phyloP scores from a whole-genome alignment of 2,888 invertebrate species.

The Plebejus anna region DNA sequence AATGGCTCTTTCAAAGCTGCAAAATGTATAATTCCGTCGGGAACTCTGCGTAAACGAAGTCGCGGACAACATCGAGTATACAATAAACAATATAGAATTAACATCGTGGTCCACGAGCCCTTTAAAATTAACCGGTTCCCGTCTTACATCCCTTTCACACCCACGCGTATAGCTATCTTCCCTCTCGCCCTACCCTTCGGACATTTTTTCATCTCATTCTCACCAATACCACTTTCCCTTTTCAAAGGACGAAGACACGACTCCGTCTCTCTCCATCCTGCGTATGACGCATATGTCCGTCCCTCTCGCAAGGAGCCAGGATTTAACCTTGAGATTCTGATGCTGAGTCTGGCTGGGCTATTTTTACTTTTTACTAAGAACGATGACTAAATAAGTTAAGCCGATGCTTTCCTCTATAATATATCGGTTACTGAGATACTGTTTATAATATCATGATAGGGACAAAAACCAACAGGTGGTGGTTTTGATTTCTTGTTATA shows the following conservation, averaged over 20 bases:
- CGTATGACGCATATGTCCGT: slow-evolving; percentile 42
- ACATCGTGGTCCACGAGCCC: slow-evolving; percentile 65
- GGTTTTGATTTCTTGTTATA: neutral
- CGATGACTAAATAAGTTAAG: slow-evolving; percentile 75
- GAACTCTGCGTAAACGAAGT: neutral
- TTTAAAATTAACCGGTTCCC: slow-evolving; percentile 77
- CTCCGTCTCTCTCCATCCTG: slow-evolving; percentile 45
- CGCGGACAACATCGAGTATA: slow-evolving; percentile 31
- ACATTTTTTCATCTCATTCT: slow-evolving; percentile 77
- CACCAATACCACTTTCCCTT: slow-evolving; percentile 77
- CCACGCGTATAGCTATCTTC: slow-evolving; percentile 38
- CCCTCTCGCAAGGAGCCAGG: slow-evolving; percentile 58
- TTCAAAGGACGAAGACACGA: slow-evolving; percentile 77
- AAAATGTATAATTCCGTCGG: neutral
- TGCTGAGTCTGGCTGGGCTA: slow-evolving; percentile 69
- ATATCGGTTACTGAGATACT: slow-evolving; percentile 27
- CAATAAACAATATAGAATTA: slow-evolving; percentile 48
- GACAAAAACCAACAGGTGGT: slow-evolving; percentile 8
- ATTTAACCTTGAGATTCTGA: slow-evolving; percentile 76
- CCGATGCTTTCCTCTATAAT: slow-evolving; percentile 44
- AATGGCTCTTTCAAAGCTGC: neutral
- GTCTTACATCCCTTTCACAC: slow-evolving; percentile 47
- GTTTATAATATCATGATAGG: slow-evolving; percentile 21
- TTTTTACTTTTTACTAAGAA: slow-evolving; percentile 77
- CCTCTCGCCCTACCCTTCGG: slow-evolving; percentile 63